These are phyloP conservation scores for Brachyhypopomus gauderio DNA, from an alignment of 2,113 vertebrate species.

Conservation along the genomic window DNA sequence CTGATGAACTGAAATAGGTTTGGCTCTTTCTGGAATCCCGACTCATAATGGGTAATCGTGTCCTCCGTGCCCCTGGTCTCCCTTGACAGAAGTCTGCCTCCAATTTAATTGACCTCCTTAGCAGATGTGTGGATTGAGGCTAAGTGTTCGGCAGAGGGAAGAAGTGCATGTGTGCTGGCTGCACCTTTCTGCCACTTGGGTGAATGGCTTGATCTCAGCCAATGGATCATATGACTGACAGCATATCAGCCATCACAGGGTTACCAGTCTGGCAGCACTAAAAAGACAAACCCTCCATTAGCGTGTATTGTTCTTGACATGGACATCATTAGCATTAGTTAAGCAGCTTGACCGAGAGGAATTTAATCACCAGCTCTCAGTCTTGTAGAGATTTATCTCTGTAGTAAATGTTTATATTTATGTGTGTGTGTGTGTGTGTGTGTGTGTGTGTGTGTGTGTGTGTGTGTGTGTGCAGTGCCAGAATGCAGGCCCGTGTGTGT, in stretches of 20 bases:
- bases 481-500: conserved; percentile 86
- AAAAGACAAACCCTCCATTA: background rate
- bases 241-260: background rate
- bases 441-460: conserved; percentile 78
- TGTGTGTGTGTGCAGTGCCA: conserved; percentile 69
- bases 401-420: background rate
- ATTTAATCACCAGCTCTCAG: background rate
- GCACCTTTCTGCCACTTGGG: background rate
- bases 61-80: conserved; percentile 1
- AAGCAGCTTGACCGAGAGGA: background rate
- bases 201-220: background rate
- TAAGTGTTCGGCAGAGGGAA: conserved; percentile 40
- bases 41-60: conserved; percentile 43
- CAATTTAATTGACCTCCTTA: conserved; percentile 49
- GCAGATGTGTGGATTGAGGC: conserved; percentile 23
- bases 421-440: conserved; percentile 57
- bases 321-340: conserved; percentile 1
- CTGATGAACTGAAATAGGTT: conserved; percentile 11
- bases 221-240: background rate
- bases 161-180: conserved; percentile 45
- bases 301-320: background rate
- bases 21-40: conserved; percentile 30
- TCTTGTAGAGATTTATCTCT: background rate
- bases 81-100: conserved; percentile 33
- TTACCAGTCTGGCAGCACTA: too few relatives aligned